phyloP scores from a whole-genome alignment of 1,140 invertebrate species.

The Meloidogyne exigua region DNA sequence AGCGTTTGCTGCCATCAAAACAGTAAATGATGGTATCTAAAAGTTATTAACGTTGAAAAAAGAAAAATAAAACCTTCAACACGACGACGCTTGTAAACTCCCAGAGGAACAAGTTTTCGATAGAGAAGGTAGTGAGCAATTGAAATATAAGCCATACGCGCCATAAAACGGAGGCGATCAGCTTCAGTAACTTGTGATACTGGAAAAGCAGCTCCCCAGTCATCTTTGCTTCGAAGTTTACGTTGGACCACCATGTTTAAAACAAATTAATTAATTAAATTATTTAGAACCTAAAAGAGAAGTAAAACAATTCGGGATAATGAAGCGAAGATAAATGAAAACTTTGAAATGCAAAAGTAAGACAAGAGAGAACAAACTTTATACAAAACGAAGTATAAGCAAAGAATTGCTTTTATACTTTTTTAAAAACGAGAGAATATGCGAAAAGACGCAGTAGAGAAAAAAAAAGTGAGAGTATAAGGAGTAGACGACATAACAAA shows the following conservation, averaged over 20 bases:
- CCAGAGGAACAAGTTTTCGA: slow-evolving; percentile 27
- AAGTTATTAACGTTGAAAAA: not conserved
- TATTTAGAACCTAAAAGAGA: not conserved
- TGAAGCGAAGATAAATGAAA: too few relatives aligned
- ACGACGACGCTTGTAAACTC: slow-evolving; percentile 31
- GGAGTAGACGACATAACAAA: too few relatives aligned
- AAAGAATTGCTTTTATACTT: too few relatives aligned
- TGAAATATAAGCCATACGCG: slow-evolving; percentile 35
- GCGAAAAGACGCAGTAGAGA: too few relatives aligned
- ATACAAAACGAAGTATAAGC: too few relatives aligned
- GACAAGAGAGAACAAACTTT: too few relatives aligned
- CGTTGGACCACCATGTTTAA: not conserved
- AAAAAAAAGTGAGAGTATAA: too few relatives aligned
- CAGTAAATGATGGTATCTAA: slow-evolving; percentile 29
- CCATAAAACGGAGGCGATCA: slow-evolving; percentile 30
- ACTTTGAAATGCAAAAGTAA: too few relatives aligned
- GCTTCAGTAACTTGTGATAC: not conserved
- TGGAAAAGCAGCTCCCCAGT: slow-evolving; percentile 28
- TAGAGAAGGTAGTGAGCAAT: slow-evolving; percentile 39
- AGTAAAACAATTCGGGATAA: not conserved
- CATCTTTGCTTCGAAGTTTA: not conserved
- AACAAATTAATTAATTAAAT: not conserved
- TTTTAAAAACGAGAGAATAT: slow-evolving; percentile 68
- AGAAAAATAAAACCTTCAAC: not conserved
- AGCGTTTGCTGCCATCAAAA: slow-evolving; percentile 27